Conservation (phyloP, 2,113 vertebrate species). For the Dicentrarchus labrax region DNA sequence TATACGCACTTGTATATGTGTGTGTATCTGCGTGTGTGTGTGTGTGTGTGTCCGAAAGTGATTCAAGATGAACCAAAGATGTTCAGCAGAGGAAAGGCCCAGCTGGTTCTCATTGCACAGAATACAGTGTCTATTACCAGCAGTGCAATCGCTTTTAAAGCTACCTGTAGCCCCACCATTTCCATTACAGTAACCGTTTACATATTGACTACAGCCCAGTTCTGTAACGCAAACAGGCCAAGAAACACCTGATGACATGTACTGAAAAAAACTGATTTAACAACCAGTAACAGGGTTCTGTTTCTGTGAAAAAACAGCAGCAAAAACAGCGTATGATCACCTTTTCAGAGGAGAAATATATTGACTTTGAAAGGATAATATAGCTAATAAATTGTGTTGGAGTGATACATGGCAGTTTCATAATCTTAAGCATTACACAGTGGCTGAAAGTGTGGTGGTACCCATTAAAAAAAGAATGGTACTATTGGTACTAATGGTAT, state of each 20-base stretch:
- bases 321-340: not conserved
- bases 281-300: not conserved
- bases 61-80: constrained; percentile 75
- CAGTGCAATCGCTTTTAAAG: constrained; percentile 59
- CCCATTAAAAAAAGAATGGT: too few relatives aligned
- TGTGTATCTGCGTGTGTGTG: constrained; percentile 21
- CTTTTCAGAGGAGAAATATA: not conserved
- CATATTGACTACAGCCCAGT: not conserved
- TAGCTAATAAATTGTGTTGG: not conserved
- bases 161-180: constrained; percentile 56
- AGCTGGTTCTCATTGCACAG: constrained; percentile 76
- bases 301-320: not conserved
- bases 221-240: not conserved
- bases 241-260: not conserved
- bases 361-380: not conserved
- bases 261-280: not conserved
- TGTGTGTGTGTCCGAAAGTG: constrained; percentile 44
- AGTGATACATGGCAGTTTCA: not conserved
- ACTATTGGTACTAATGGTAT: too few relatives aligned
- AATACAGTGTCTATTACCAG: constrained; percentile 64
- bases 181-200: constrained; percentile 31
- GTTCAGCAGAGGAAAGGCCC: constrained; percentile 58
- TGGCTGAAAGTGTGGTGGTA: too few relatives aligned
- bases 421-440: not conserved
- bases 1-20: constrained; percentile 11